A percentile compares a stretch with the other conserved stretches of the same genome.
Evolutionary conservation across 2,113 vertebrate species (phyloP).

Genomic region (Panurus biarmicus): DNA sequence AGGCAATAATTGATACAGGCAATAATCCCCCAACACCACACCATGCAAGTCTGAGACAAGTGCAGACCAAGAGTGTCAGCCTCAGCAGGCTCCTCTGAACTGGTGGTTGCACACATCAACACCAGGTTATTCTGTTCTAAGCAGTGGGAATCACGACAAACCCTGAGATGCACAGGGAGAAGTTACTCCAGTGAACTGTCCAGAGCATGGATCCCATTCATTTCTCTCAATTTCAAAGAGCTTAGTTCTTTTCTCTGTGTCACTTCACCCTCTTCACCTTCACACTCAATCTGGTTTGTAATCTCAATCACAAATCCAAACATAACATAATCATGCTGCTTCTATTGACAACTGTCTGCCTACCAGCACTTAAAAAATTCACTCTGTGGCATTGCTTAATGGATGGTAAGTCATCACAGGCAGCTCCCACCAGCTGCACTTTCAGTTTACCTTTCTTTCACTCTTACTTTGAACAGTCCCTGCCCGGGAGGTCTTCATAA

Average conservation of each 20-base stretch:
- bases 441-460: not conserved
- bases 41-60: not conserved
- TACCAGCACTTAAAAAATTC: not conserved
- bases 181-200: not conserved
- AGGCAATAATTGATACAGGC: too few species aligned
- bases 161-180: not conserved
- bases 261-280: not conserved
- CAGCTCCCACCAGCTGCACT: not conserved
- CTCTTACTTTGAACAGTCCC: not conserved
- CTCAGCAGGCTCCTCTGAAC: not conserved
- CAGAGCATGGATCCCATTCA: not conserved
- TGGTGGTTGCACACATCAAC: not conserved
- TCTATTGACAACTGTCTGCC: not conserved
- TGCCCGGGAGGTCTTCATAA: not conserved
- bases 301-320: not conserved
- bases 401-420: not conserved
- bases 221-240: not conserved
- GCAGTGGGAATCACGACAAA: not conserved
- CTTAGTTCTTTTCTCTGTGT: not conserved
- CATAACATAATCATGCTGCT: not conserved
- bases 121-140: not conserved
- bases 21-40: not conserved
- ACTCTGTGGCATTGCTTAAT: not conserved
- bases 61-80: not conserved
- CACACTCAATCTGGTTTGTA: not conserved